Conservation (phyloP, 1,140 invertebrate genomes). For the Rhopalosiphum padi region DNA sequence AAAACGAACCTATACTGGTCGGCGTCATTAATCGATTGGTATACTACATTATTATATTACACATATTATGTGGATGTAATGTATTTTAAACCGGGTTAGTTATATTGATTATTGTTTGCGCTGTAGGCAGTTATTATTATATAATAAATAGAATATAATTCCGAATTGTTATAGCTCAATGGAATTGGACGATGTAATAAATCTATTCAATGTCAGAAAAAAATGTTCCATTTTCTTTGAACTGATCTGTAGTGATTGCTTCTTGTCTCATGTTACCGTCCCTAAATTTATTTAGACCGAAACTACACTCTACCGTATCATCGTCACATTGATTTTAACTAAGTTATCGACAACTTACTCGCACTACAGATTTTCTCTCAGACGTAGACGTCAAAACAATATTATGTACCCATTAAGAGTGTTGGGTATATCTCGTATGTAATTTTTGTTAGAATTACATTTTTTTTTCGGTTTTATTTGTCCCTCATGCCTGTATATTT, state of each 20-base stretch:
- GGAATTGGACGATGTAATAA: not conserved
- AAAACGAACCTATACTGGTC: not conserved
- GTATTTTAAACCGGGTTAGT: not conserved
- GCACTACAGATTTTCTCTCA: not conserved
- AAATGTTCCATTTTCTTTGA: not conserved
- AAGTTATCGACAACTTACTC: too few species aligned
- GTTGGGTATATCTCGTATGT: not conserved
- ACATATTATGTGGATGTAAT: not conserved
- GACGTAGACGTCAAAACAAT: not conserved
- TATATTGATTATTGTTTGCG: not conserved
- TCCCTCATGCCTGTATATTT: too few species aligned
- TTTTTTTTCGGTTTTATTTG: too few species aligned
- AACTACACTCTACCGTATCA: not conserved
- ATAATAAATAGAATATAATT: not conserved
- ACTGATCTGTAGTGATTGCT: not conserved
- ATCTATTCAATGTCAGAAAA: not conserved
- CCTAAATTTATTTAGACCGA: not conserved
- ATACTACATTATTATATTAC: not conserved
- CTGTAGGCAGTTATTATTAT: not conserved
- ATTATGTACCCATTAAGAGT: not conserved
- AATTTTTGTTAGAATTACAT: too few species aligned
- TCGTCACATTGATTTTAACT: not conserved
- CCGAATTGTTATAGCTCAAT: not conserved
- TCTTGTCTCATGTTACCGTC: not conserved
- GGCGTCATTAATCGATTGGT: not conserved